Percentiles rank a stretch among this genome's conserved stretches.
phyloP scores from a whole-genome alignment of 2,797 vertebrate genomes.

The Lutjanus campechanus region DNA sequence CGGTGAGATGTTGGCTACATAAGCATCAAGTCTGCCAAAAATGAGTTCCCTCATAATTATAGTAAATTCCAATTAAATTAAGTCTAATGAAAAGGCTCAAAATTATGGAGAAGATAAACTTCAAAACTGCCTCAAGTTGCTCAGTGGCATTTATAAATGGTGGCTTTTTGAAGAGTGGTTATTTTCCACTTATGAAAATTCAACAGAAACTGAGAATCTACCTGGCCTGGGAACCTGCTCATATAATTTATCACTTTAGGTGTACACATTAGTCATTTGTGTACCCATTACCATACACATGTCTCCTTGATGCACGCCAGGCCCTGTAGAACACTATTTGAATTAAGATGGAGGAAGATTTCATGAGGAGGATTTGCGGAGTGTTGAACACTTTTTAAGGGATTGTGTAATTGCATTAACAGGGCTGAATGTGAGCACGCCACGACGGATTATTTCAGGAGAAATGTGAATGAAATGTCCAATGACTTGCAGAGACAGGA shows the following conservation, averaged over 20 bases:
- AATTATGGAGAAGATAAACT: conserved; percentile 7
- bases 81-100: conserved; percentile 26
- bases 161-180: conserved; percentile 6
- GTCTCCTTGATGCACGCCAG: neutral
- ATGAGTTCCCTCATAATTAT: neutral
- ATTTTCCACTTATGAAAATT: conserved; percentile 11
- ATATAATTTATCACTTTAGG: neutral
- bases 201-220: conserved; percentile 1
- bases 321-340: neutral
- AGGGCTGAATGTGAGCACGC: neutral
- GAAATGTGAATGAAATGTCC: neutral
- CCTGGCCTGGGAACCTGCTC: neutral
- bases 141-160: conserved; percentile 21
- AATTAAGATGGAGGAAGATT: neutral
- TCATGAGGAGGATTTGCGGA: neutral
- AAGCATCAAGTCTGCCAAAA: conserved; percentile 1
- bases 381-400: neutral
- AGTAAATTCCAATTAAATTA: conserved; percentile 20
- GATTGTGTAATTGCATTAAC: neutral
- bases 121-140: neutral
- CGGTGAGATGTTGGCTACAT: conserved; percentile 5
- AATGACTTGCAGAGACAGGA: neutral
- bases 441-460: neutral
- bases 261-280: conserved; percentile 9
- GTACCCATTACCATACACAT: neutral